Conservation (phyloP, 2,888 invertebrate genomes). For the Chromoteleia sp. region DNA sequence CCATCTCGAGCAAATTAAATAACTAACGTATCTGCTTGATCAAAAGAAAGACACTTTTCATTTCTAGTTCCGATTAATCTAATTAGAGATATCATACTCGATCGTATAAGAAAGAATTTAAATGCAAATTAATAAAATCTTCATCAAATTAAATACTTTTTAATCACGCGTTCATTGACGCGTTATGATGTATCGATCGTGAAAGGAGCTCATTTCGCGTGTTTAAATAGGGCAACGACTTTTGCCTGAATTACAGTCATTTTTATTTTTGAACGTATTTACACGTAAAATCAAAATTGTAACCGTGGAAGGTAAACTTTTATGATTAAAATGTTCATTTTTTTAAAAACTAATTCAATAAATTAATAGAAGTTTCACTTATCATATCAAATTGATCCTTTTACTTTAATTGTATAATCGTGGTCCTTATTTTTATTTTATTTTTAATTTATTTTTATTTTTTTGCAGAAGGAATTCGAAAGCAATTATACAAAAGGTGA, state of each 20-base stretch:
- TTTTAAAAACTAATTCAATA: not conserved
- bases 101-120: constrained; percentile 6
- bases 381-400: too few species aligned
- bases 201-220: not conserved
- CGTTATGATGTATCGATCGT: constrained; percentile 13
- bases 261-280: not conserved
- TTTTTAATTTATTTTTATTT: too few species aligned
- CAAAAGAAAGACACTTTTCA: constrained; percentile 14
- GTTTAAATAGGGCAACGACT: constrained; percentile 1
- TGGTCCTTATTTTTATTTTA: not conserved
- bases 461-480: not conserved
- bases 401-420: not conserved
- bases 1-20: constrained; percentile 34
- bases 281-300: not conserved
- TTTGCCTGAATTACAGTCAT: not conserved
- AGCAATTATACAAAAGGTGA: constrained; percentile 16
- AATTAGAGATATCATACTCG: not conserved
- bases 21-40: not conserved
- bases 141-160: too few species aligned
- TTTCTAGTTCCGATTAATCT: constrained; percentile 2
- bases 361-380: too few species aligned
- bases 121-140: constrained; percentile 1
- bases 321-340: not conserved
- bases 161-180: not conserved
- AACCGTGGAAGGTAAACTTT: too few species aligned